These are phyloP conservation scores for Penaeus indicus DNA, from an alignment of 1,140 invertebrate species.

Conservation along the genomic window DNA sequence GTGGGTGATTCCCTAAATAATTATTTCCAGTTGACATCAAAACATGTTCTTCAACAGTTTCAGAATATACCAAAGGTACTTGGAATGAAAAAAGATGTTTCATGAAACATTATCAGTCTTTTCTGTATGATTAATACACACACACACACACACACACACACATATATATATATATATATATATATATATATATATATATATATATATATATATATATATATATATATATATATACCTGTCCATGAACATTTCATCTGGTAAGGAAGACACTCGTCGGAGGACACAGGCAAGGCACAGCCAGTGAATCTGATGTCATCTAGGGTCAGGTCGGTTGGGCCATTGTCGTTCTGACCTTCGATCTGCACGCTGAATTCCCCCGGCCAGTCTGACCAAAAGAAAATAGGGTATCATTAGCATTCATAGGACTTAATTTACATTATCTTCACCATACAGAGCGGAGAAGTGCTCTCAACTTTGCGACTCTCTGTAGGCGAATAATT, in stretches of 20 bases:
- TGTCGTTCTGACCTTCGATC: slow-evolving; percentile 39
- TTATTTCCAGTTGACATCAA: too few relatives aligned
- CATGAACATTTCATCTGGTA: slow-evolving; percentile 32
- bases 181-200: too few relatives aligned
- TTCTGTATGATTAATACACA: background rate
- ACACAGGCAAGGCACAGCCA: slow-evolving; percentile 25
- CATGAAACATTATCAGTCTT: background rate
- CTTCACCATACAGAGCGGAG: too few relatives aligned
- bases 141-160: background rate
- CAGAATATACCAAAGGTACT: background rate
- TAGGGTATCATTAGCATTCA: too few relatives aligned
- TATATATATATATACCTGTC: slow-evolving; percentile 1
- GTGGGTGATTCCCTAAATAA: too few relatives aligned
- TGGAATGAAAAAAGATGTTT: background rate
- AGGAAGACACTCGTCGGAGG: slow-evolving; percentile 6
- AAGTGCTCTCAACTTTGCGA: too few relatives aligned
- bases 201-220: too few relatives aligned
- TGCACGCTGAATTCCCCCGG: slow-evolving; percentile 41
- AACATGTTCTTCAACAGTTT: background rate
- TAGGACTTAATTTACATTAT: too few relatives aligned
- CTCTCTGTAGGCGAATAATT: too few relatives aligned
- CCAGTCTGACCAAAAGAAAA: slow-evolving; percentile 40
- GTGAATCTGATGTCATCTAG: slow-evolving; percentile 49
- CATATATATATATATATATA: background rate
- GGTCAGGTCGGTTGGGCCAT: slow-evolving; percentile 37